Percentiles rank a stretch among this genome's conserved stretches.
phyloP scores from a whole-genome alignment of 2,888 invertebrate genomes.

The Clivina fossor region DNA sequence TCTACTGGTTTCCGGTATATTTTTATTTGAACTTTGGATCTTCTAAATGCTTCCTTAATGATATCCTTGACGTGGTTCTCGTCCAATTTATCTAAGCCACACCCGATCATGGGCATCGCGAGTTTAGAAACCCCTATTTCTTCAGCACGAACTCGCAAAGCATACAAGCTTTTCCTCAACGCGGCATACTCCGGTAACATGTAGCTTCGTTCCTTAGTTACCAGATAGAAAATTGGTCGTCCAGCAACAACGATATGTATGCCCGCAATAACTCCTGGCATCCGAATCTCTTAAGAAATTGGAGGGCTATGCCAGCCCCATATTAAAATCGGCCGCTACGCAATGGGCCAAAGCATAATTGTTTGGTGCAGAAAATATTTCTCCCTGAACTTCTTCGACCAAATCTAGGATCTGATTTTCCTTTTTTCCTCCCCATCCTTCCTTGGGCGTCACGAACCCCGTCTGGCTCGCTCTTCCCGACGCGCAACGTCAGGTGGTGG shows the following conservation, averaged over 20 bases:
- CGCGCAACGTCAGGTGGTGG: background rate
- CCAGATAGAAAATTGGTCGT: constrained; percentile 5
- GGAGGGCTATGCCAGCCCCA: constrained; percentile 15
- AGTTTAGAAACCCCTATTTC: constrained; percentile 52
- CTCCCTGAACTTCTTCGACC: no score
- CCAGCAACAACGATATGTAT: constrained; percentile 12
- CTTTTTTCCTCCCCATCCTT: background rate
- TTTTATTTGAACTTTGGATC: constrained; percentile 50
- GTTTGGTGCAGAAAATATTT: background rate
- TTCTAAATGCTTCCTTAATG: constrained; percentile 52
- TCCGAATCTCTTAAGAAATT: constrained; percentile 4
- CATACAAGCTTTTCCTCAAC: background rate
- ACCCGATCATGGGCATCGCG: constrained; percentile 62
- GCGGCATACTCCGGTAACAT: background rate
- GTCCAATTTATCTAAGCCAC: constrained; percentile 60
- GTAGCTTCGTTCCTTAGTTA: background rate
- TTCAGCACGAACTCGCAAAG: constrained; percentile 49
- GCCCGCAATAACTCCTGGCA: background rate
- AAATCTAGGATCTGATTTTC: background rate
- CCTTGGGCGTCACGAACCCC: background rate
- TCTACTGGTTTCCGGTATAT: no score
- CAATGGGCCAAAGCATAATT: constrained; percentile 14
- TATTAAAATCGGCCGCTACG: constrained; percentile 15
- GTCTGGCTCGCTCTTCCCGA: background rate
- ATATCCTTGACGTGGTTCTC: constrained; percentile 56